phyloP scores from a whole-genome alignment of 2,113 vertebrate species.

The Ranitomeya variabilis region DNA sequence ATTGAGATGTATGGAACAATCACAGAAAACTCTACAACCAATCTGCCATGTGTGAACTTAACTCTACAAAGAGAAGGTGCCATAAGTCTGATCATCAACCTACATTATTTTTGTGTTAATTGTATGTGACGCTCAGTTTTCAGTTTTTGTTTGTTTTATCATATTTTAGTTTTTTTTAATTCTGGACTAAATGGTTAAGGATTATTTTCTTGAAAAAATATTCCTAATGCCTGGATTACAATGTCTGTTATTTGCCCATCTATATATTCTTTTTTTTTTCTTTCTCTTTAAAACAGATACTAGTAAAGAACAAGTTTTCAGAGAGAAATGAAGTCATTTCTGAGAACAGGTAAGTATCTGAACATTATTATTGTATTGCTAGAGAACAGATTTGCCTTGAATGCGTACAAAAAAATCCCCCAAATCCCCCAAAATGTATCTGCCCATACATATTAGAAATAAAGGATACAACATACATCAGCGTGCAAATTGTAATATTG shows the following conservation, averaged over 20 bases:
- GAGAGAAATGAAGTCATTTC: not conserved
- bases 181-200: not conserved
- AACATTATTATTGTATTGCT: not conserved
- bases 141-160: not conserved
- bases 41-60: not conserved
- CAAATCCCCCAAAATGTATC: too few species aligned
- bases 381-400: too few species aligned
- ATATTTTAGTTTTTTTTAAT: not conserved
- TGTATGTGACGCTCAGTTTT: not conserved
- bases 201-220: not conserved
- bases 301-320: not conserved
- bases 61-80: not conserved
- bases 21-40: not conserved
- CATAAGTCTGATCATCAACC: not conserved
- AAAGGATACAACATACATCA: too few species aligned
- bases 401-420: too few species aligned
- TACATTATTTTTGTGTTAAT: not conserved
- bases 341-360: not conserved
- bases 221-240: not conserved
- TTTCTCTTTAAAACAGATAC: not conserved
- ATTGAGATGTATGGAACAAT: not conserved
- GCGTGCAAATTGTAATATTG: too few species aligned
- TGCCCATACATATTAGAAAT: too few species aligned
- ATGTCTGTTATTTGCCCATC: not conserved
- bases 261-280: not conserved